Evolutionary conservation across 2,113 vertebrate genomes (phyloP), one percentile per base, ranked within the genome.

Genomic region (Sciurus niger): DNA sequence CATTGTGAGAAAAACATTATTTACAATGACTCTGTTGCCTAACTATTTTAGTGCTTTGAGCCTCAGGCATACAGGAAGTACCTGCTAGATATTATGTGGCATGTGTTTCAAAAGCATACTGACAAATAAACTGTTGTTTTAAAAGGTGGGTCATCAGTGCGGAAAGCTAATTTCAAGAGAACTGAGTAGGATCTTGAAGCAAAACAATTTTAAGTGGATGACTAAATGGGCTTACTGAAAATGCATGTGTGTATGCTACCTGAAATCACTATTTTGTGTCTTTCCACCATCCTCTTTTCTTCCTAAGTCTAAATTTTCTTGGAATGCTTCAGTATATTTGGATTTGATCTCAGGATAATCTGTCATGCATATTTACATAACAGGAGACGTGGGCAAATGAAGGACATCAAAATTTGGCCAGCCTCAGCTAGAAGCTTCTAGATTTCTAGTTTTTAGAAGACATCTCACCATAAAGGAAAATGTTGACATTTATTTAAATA

Each of bases 201-300:
- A 67, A 95, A 95, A 91, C 77, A 85, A 46, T 60, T 86, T 92
- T 40, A 67, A 95, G 65, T 43, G 58, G 78, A 24, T 95, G 85
- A 93, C 53, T 93, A 89, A 82, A 67, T 17, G 32, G 46, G 37
- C 13, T 96, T 91, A 34, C 84, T 72, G n/a, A 73, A 93, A 89
- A 72, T 28, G 0, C 17, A 20, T 25, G 3, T 18, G 12, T 77
- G 28, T 88, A 37, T 13, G n/a, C 10, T 93, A 34, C 80, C 58
- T 55, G 43, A 84, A 80, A 76, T 65, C 12, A 55, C 2, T 6
- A 32, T 46, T 24, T 55, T 72, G 24, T 0, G 0, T 4, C 9
- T 17, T 30, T 83, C 58, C 10, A 11, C 34, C 40, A 76, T 68
- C 55, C 0, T 82, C 60, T 73, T 87, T 87, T 7, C 13, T 82